phyloP scores from a whole-genome alignment of 2,797 vertebrate species.

The Sebastes taczanowskii region DNA sequence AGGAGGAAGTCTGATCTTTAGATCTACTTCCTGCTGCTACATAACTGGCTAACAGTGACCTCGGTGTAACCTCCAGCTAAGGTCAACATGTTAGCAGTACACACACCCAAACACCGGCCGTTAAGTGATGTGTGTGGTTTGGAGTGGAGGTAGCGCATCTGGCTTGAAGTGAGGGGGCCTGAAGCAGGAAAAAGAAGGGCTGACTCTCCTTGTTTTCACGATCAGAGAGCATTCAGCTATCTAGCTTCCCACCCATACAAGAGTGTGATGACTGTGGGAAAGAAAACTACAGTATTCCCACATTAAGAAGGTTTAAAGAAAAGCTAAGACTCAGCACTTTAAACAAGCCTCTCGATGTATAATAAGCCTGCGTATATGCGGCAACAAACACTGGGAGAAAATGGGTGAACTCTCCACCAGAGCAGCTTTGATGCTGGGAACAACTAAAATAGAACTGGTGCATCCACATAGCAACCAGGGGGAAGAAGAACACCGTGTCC shows the following conservation, averaged over 20 bases:
- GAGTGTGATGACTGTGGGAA: slow-evolving; percentile 33
- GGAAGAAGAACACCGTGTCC: slow-evolving; percentile 66
- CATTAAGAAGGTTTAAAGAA: slow-evolving; percentile 39
- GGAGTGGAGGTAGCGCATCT: slow-evolving; percentile 29
- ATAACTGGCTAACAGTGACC: slow-evolving; percentile 1
- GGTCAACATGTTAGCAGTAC: background rate
- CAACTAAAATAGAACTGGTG: slow-evolving; percentile 64
- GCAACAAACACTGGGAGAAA: slow-evolving; percentile 24
- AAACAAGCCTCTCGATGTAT: slow-evolving; percentile 17
- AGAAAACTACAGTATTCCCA: slow-evolving; percentile 36
- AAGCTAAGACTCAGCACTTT: slow-evolving; percentile 57
- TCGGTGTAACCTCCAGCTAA: slow-evolving; percentile 16
- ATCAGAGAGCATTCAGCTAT: slow-evolving; percentile 9
- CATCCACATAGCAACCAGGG: slow-evolving; percentile 63
- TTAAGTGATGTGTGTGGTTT: slow-evolving; percentile 1
- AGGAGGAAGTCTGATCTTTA: slow-evolving; percentile 12
- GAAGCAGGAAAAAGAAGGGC: background rate
- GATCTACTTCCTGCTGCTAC: slow-evolving; percentile 15
- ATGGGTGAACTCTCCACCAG: slow-evolving; percentile 28
- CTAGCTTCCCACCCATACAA: background rate
- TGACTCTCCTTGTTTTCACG: background rate
- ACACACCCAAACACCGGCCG: background rate
- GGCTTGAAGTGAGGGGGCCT: slow-evolving; percentile 36
- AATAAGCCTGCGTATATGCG: slow-evolving; percentile 7
- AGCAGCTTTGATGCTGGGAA: slow-evolving; percentile 55